Percentiles rank a stretch among this genome's conserved stretches.
Conservation (phyloP, 2,888 invertebrate species). For the Crioceris asparagi region DNA sequence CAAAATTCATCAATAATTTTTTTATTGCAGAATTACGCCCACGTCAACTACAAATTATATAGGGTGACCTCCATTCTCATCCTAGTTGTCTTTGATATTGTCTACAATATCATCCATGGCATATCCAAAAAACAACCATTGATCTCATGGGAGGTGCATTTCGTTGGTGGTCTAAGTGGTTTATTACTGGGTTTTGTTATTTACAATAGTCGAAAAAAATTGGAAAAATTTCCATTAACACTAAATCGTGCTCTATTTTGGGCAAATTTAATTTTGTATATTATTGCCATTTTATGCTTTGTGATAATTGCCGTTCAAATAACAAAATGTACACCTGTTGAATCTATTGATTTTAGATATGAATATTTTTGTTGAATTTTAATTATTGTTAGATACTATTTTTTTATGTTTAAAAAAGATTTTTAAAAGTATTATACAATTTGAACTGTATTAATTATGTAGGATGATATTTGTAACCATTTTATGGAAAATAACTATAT, state of each 20-base stretch:
- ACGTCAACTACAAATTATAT: conserved; percentile 39
- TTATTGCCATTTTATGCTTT: conserved; percentile 17
- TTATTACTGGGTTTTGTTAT: conserved; percentile 43
- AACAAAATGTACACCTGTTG: conserved; percentile 24
- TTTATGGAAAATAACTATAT: too few relatives aligned
- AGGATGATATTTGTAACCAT: too few relatives aligned
- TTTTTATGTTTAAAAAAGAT: too few relatives aligned
- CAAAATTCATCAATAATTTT: conserved; percentile 22
- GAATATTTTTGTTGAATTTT: conserved; percentile 23
- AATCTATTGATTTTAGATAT: conserved; percentile 19
- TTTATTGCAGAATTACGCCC: conserved; percentile 38
- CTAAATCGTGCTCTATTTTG: conserved; percentile 19
- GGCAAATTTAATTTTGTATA: conserved; percentile 19
- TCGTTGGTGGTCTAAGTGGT: conserved; percentile 57
- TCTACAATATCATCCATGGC: conserved; percentile 42
- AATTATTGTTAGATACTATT: background rate
- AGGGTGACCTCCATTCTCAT: conserved; percentile 50
- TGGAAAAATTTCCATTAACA: background rate
- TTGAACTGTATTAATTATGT: too few relatives aligned
- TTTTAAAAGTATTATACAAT: too few relatives aligned
- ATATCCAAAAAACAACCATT: conserved; percentile 38
- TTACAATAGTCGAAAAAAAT: conserved; percentile 5
- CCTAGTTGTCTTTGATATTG: conserved; percentile 54
- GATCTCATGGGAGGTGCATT: conserved; percentile 63
- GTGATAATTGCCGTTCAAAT: conserved; percentile 23